Percentiles rank a stretch among this genome's conserved stretches.
These are phyloP conservation scores for Drosophila navojoa DNA, from an alignment of 1,140 invertebrate genomes.

Conservation along the genomic window DNA sequence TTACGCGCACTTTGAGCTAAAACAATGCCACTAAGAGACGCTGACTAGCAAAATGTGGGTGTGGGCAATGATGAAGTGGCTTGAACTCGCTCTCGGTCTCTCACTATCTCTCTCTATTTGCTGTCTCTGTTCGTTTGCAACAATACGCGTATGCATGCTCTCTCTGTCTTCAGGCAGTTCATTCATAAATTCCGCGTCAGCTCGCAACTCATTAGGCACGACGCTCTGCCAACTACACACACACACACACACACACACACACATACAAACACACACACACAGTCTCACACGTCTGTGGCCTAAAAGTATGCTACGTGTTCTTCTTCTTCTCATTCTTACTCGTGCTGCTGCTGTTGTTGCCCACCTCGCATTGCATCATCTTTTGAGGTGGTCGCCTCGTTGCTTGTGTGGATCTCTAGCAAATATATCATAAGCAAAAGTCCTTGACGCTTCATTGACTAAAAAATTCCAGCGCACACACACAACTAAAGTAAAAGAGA, in stretches of 20 bases:
- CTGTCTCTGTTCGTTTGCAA: neutral
- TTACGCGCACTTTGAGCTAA: slow-evolving; percentile 75
- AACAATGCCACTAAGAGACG: slow-evolving; percentile 56
- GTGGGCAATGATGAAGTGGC: slow-evolving; percentile 43
- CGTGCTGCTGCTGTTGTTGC: slow-evolving; percentile 9
- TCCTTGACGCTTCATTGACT: slow-evolving; percentile 82
- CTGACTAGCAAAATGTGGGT: slow-evolving; percentile 19
- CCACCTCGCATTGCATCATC: slow-evolving; percentile 76
- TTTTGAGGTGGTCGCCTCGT: slow-evolving; percentile 54
- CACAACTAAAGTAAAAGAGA: neutral
- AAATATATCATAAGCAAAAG: slow-evolving; percentile 80
- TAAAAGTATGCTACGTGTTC: slow-evolving; percentile 38
- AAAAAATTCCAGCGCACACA: slow-evolving; percentile 63
- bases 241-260: slow-evolving; percentile 21
- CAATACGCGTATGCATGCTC: neutral
- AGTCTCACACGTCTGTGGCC: slow-evolving; percentile 42
- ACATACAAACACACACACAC: too few relatives aligned
- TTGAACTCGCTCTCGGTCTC: slow-evolving; percentile 23
- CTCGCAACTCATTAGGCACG: slow-evolving; percentile 80
- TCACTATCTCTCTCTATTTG: neutral
- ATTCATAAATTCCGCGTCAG: slow-evolving; percentile 80
- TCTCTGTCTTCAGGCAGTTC: slow-evolving; percentile 55
- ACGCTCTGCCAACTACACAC: slow-evolving; percentile 44
- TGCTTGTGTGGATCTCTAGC: slow-evolving; percentile 34
- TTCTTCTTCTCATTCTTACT: neutral